Evolutionary conservation across 1,140 invertebrate genomes (phyloP), one percentile per base, ranked within the genome.

Genomic region (Contarinia nasturtii): DNA sequence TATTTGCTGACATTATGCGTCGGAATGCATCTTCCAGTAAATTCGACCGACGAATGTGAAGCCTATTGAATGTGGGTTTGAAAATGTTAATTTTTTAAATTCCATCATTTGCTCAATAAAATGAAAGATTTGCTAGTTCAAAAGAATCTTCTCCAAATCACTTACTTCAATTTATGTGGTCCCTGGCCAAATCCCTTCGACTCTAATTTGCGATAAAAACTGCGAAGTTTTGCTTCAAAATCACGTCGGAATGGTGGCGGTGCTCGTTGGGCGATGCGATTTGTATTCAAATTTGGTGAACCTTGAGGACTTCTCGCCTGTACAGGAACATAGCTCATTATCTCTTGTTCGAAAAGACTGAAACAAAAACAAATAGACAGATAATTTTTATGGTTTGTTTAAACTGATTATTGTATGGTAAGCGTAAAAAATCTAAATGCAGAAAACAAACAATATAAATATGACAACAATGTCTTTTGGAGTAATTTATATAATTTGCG

Each of bases 261-360:
- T 7, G 86, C 82, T 70, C 77, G 55, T 77, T 82, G 55, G 75
- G 79, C 55, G 86, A 72, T 50, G 79, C 76, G 51, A 80, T 70
- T 49, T 79, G 80, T 2, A 81, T 85, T 41, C 1, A 63, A 57
- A 15, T 65, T 57, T 42, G 55, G 60, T 56, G 58, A 59, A 55
- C 57, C 63, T 57, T 56, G 57, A 45, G 58, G 62, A 63, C 71
- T 64, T 50, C 74, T 60, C 58, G 76, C 71, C 54, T 71, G 75
- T 47, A 82, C 80, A 51, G 90, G 90, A 57, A 94, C 85, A 68
- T 93, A 94, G 47, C 87, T 91, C 89, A 94, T 94, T 57, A 96
- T 94, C 73, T 96, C 91, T 74, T 94, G 86, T 65, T 96, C 90
- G 72, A 94, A 95, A 54, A 94, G 76, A 73, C 89, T 93, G 73